phyloP scores from a whole-genome alignment of 2,888 invertebrate species.

The Patella caerulea region DNA sequence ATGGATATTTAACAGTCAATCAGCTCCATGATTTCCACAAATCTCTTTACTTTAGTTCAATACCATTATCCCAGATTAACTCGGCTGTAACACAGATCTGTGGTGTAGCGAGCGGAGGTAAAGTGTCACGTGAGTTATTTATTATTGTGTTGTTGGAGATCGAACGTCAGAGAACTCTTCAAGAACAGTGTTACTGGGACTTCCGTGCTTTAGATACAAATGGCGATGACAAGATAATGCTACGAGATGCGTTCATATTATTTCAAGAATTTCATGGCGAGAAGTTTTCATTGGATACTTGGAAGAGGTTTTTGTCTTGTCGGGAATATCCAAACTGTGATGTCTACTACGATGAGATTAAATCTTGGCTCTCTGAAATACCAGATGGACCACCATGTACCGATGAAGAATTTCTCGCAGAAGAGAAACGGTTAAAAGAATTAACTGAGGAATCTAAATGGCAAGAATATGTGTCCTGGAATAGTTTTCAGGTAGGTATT shows the following conservation, averaged over 20 bases:
- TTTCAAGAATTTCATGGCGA: conserved; percentile 64
- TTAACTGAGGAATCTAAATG: conserved; percentile 36
- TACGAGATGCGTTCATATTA: conserved; percentile 58
- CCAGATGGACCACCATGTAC: conserved; percentile 46
- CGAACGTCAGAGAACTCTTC: conserved; percentile 51
- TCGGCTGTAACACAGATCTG: conserved; percentile 52
- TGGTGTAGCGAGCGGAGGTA: conserved; percentile 38
- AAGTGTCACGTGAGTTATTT: conserved; percentile 48
- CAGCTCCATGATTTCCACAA: conserved; percentile 55
- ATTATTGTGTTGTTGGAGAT: conserved; percentile 58
- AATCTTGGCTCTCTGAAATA: conserved; percentile 56
- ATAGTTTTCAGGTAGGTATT: conserved; percentile 36
- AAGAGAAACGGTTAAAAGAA: conserved; percentile 43
- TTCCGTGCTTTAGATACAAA: conserved; percentile 46
- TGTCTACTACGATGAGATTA: conserved; percentile 64
- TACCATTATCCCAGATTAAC: conserved; percentile 50
- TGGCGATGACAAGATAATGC: conserved; percentile 50
- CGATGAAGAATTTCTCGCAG: conserved; percentile 46
- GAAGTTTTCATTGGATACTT: conserved; percentile 58
- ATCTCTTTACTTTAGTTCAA: conserved; percentile 43
- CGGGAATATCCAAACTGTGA: conserved; percentile 47
- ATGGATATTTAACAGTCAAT: conserved; percentile 51
- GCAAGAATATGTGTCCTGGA: conserved; percentile 33
- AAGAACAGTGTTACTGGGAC: conserved; percentile 65
- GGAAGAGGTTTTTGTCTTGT: conserved; percentile 56